A percentile compares a stretch with the other conserved stretches of the same genome.
phyloP scores from a whole-genome alignment of 2,113 vertebrate species.

The Scopus umbretta region DNA sequence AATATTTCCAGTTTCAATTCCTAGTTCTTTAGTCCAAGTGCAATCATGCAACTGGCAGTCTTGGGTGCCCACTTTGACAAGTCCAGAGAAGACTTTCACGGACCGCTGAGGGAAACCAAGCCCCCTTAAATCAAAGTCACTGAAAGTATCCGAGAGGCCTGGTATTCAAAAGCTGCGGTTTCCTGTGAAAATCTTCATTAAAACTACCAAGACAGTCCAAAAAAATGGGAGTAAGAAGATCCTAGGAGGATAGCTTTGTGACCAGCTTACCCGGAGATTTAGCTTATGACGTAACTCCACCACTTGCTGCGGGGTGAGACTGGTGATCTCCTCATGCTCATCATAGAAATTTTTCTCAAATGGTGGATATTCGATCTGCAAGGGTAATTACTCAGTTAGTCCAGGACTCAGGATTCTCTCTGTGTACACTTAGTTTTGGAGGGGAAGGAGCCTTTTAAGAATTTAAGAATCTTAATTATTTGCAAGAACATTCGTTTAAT shows the following conservation, averaged over 20 bases:
- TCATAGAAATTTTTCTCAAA: conserved; percentile 98
- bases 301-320: conserved; percentile 82
- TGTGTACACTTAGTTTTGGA: conserved; percentile 19
- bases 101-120: background rate
- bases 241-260: background rate
- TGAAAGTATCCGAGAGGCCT: background rate
- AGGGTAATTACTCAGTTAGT: conserved; percentile 57
- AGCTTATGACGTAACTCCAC: conserved; percentile 91
- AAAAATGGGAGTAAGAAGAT: background rate
- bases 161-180: background rate
- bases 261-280: conserved; percentile 85
- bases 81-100: background rate
- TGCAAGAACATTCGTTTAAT: background rate
- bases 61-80: background rate
- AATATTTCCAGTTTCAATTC: background rate
- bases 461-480: background rate
- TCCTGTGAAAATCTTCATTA: background rate
- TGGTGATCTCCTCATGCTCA: conserved; percentile 92
- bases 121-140: background rate
- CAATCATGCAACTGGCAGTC: background rate
- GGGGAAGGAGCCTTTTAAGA: background rate
- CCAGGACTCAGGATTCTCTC: conserved; percentile 20
- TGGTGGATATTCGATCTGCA: conserved; percentile 92
- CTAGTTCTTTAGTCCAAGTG: background rate
- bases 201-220: background rate